Conservation (phyloP, 2,888 invertebrate species). For the Leptinotarsa rubiginosa region DNA sequence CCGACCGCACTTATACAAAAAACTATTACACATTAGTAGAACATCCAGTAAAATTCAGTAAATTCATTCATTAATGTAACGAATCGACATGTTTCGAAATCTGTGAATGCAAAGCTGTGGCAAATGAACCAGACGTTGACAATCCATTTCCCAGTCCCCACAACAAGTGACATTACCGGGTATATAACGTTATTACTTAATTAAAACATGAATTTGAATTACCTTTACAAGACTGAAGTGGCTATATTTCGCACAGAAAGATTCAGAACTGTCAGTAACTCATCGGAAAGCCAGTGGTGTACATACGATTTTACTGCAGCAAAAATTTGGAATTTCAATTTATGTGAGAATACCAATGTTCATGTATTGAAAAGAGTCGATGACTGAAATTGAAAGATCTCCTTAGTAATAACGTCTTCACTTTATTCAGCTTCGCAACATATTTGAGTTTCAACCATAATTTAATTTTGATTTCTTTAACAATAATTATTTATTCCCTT, state of each 20-base stretch:
- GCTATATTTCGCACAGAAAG: constrained; percentile 30
- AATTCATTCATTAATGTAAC: background rate
- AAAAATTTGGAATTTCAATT: too few relatives aligned
- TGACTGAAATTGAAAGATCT: too few relatives aligned
- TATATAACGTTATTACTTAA: constrained; percentile 63
- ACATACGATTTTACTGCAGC: background rate
- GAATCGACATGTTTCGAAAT: background rate
- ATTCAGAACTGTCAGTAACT: constrained; percentile 25
- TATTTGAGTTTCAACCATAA: too few relatives aligned
- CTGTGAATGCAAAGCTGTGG: background rate
- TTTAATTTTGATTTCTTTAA: too few relatives aligned
- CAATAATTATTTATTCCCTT: too few relatives aligned
- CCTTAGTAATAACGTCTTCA: too few relatives aligned
- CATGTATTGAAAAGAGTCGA: too few relatives aligned
- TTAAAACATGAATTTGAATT: constrained; percentile 63
- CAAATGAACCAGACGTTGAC: constrained; percentile 14
- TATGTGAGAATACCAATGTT: too few relatives aligned
- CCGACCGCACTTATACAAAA: too few relatives aligned
- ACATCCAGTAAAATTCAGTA: too few relatives aligned
- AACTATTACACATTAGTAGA: too few relatives aligned
- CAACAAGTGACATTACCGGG: constrained; percentile 58
- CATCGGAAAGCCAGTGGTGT: constrained; percentile 19
- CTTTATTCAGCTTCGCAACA: too few relatives aligned
- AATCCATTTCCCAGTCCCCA: constrained; percentile 25
- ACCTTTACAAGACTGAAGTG: constrained; percentile 59